These are phyloP conservation scores for Forbesichthys papilliferus DNA, from an alignment of 2,113 vertebrate genomes.

Conservation along the genomic window DNA sequence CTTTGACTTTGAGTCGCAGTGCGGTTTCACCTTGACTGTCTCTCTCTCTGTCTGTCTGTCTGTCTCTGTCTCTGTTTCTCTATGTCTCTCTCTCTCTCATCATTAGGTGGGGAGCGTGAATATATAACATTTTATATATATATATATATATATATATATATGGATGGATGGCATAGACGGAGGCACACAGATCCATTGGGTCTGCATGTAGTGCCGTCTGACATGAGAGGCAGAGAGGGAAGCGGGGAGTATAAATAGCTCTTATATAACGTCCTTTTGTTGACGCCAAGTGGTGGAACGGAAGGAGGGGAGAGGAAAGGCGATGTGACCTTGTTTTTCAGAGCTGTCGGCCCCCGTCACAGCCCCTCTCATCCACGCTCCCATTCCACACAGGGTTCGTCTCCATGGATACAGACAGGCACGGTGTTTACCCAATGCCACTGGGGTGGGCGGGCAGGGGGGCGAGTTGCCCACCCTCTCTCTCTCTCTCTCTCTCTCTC, in stretches of 20 bases:
- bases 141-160: too few relatives aligned
- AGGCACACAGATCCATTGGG: conserved; percentile 48
- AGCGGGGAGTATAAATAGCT: conserved; percentile 75
- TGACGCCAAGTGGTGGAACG: conserved; percentile 76
- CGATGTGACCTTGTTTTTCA: conserved; percentile 79
- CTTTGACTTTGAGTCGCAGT: too few relatives aligned
- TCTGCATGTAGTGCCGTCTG: conserved; percentile 61
- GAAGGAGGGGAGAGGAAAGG: conserved; percentile 71
- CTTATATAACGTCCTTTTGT: conserved; percentile 80
- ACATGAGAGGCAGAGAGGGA: conserved; percentile 41
- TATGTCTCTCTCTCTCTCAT: too few relatives aligned
- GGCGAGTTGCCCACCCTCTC: conserved; percentile 26
- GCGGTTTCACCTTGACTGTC: too few relatives aligned
- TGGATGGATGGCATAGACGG: conserved; percentile 8
- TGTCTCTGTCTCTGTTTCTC: too few relatives aligned
- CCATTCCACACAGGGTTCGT: conserved; percentile 66
- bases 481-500: conserved; percentile 6
- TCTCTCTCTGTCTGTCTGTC: too few relatives aligned
- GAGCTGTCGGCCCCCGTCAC: conserved; percentile 65
- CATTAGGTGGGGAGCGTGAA: too few relatives aligned
- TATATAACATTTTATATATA: too few relatives aligned
- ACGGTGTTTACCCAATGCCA: conserved; percentile 65
- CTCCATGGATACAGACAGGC: conserved; percentile 73
- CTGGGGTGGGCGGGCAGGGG: conserved; percentile 40
- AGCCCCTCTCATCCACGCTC: conserved; percentile 32